Evolutionary conservation across 2,888 invertebrate genomes (phyloP), one percentile per base, ranked within the genome.

Genomic region (Cartodere bifasciata): DNA sequence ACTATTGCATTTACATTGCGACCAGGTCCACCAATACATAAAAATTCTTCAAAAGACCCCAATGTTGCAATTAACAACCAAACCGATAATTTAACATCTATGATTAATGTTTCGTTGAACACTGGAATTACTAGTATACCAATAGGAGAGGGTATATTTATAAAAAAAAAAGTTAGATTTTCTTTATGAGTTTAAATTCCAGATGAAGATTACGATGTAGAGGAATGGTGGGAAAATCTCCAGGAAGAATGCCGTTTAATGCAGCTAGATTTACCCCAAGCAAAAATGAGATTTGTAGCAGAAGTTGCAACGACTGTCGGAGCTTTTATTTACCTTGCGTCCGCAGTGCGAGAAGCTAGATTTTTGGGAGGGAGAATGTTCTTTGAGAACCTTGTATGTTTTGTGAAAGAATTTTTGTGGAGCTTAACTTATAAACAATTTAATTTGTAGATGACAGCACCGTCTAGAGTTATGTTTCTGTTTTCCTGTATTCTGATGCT

Each of bases 311-410:
- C 90, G 46, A 75, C 87, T 53, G 50, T 85, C 4, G 91, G 91
- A 3, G 84, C 92, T 0, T 65, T 87, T 28, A 64, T 83, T 1
- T 94, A 92, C 54, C 71, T 95, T 16, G 65, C 80, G 2, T 78
- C 88, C 1, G 90, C 92, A 0, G 57, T 86, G 28, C 65, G 88
- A 5, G 94, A 94, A 60, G 85, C 88, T 0, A 72, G 81, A 42
- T 94, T 95, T 59, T 70, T 95, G 15, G 94, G 95, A 2, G 72
- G 82, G 37, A 78, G 84, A 49, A 90, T 94, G 82, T 97, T 95
- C 57, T 75, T 92, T 39, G 90, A 91, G 56, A 94, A 94, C 60
- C 64, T 95, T 62, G 94, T 92, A 62, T 70, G 67, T 16, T 60
- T 12, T 14, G 6, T n/a, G n/a, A n/a, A n/a, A n/a, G n/a, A n/a